phyloP scores from a whole-genome alignment of 1,140 invertebrate genomes.

The Calliphora vicina region DNA sequence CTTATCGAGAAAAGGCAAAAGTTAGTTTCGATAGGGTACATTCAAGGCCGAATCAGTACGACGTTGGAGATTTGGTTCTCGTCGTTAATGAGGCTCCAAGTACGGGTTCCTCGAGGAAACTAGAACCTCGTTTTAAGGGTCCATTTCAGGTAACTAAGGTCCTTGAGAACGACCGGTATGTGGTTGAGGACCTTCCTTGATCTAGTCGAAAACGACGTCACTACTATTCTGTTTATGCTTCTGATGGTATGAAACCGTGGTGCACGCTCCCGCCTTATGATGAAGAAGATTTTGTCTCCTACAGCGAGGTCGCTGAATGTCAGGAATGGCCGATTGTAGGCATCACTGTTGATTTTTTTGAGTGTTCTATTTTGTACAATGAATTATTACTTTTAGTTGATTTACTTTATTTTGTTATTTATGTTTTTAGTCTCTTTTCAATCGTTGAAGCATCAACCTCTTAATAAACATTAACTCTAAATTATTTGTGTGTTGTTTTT shows the following conservation, averaged over 20 bases:
- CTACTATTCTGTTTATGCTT: neutral
- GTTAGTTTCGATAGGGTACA: neutral
- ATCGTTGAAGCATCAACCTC: neutral
- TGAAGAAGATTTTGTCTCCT: neutral
- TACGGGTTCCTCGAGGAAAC: neutral
- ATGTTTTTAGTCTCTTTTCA: neutral
- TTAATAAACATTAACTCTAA: too few relatives aligned
- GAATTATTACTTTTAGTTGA: neutral
- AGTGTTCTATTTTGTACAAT: neutral
- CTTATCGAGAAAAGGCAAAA: neutral
- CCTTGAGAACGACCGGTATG: constrained; percentile 18
- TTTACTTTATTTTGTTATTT: neutral
- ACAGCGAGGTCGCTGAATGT: neutral
- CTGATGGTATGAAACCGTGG: constrained; percentile 22
- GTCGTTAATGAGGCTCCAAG: neutral
- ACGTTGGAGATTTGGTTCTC: neutral
- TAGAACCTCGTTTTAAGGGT: constrained; percentile 1
- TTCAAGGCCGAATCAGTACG: neutral
- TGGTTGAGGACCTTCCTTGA: neutral
- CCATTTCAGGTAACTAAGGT: constrained; percentile 23
- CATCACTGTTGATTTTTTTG: neutral
- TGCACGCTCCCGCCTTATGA: constrained; percentile 19
- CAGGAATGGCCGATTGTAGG: neutral
- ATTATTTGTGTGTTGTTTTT: too few relatives aligned
- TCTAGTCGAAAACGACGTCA: constrained; percentile 2